phyloP scores from a whole-genome alignment of 1,140 invertebrate genomes.

The Lerema accius region DNA sequence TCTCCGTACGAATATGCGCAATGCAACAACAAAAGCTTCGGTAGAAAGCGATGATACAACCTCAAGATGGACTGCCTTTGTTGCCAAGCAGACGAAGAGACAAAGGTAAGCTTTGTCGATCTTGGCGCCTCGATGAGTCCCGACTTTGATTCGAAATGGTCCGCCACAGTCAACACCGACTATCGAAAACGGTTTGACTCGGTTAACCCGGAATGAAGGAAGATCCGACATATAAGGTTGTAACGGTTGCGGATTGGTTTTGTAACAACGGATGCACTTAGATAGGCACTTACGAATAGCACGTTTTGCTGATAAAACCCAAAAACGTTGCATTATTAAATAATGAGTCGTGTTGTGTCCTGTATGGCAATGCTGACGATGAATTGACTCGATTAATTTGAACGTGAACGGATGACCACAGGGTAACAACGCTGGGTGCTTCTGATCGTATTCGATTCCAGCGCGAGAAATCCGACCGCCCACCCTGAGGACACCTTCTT shows the following conservation, averaged over 20 bases:
- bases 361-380: slow-evolving; percentile 19
- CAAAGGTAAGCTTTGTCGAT: slow-evolving; percentile 10
- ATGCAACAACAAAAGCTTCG: not conserved
- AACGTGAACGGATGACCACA: slow-evolving; percentile 3
- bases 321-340: slow-evolving; percentile 17
- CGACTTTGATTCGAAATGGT: slow-evolving; percentile 17
- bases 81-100: slow-evolving; percentile 11
- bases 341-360: slow-evolving; percentile 22
- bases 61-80: slow-evolving; percentile 5
- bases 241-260: slow-evolving; percentile 11
- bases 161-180: slow-evolving; percentile 19
- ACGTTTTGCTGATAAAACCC: slow-evolving; percentile 25
- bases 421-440: slow-evolving; percentile 12
- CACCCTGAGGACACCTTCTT: slow-evolving; percentile 41
- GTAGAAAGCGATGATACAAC: slow-evolving; percentile 1
- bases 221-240: slow-evolving; percentile 26
- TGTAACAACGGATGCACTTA: slow-evolving; percentile 19
- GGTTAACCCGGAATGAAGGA: slow-evolving; percentile 10
- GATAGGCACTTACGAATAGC: slow-evolving; percentile 16
- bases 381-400: slow-evolving; percentile 18
- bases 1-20: slow-evolving; percentile 1
- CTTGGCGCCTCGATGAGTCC: slow-evolving; percentile 15
- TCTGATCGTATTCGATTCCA: slow-evolving; percentile 21
- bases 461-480: slow-evolving; percentile 37
- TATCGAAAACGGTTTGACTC: slow-evolving; percentile 12